A percentile compares a stretch with the other conserved stretches of the same genome.
Evolutionary conservation across 2,888 invertebrate species (phyloP).

Genomic region (Leuctra nigra): DNA sequence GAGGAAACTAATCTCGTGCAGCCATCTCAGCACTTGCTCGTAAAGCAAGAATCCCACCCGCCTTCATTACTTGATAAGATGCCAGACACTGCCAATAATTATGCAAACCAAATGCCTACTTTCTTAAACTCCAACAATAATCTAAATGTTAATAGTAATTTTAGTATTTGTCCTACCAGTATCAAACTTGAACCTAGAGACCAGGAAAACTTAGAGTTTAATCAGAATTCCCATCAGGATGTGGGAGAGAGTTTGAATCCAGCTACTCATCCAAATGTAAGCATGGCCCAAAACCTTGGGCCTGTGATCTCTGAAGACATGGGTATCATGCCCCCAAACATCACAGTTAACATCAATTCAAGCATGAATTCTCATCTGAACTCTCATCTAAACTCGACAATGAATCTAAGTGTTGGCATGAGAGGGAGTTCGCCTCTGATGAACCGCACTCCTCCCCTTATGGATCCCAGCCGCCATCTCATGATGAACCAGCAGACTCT

Average conservation of each 20-base stretch:
- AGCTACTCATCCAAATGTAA: neutral
- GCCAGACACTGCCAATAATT: too few species aligned
- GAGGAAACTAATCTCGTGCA: neutral
- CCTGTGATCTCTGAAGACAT: neutral
- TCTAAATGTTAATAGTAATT: neutral
- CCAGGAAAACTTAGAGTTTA: neutral
- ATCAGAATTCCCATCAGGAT: neutral
- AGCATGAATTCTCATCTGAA: neutral
- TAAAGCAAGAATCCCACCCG: conserved; percentile 6
- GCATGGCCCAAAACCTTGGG: neutral
- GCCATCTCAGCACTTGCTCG: neutral
- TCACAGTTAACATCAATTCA: neutral
- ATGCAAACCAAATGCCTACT: neutral
- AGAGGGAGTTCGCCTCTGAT: neutral
- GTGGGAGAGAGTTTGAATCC: neutral
- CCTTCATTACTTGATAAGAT: neutral
- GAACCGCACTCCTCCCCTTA: neutral
- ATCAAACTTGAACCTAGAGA: conserved; percentile 8
- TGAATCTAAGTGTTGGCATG: neutral
- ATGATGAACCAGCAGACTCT: neutral
- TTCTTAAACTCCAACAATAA: neutral
- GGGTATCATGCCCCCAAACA: neutral
- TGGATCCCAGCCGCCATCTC: neutral
- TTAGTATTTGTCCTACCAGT: conserved; percentile 3
- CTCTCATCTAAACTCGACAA: neutral